Conservation (phyloP, 2,113 vertebrate species). For the Herpailurus yagouaroundi region DNA sequence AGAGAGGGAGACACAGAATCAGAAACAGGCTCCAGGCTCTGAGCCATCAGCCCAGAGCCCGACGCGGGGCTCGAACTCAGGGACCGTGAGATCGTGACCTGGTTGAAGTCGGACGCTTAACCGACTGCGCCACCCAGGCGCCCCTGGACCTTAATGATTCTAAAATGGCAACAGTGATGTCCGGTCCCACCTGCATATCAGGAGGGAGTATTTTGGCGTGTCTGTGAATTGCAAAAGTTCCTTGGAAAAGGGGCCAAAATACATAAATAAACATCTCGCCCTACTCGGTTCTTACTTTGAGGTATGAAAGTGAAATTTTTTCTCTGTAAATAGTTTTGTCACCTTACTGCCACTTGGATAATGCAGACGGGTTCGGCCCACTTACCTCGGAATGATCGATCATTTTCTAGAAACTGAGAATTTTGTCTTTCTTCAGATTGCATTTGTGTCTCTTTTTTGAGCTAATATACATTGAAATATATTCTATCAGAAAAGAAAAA, state of each 20-base stretch:
- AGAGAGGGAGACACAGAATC: too few species aligned
- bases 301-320: not conserved
- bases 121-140: too few species aligned
- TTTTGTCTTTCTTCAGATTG: not conserved
- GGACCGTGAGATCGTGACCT: too few species aligned
- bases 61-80: too few species aligned
- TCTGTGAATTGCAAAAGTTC: constrained; percentile 29
- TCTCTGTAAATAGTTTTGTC: not conserved
- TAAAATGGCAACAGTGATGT: constrained; percentile 33
- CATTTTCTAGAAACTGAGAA: not conserved
- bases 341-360: not conserved
- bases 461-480: not conserved
- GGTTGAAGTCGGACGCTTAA: too few species aligned
- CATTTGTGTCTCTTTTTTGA: not conserved
- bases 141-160: constrained; percentile 44
- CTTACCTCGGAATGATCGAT: not conserved
- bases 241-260: not conserved
- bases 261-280: constrained; percentile 5
- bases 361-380: not conserved
- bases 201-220: constrained; percentile 19
- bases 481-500: not conserved
- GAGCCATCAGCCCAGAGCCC: too few species aligned
- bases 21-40: too few species aligned
- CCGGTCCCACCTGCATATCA: not conserved
- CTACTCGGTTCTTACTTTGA: not conserved